Evolutionary conservation across 37 sponge, comb jelly and placozoan genomes (phyloP).

Genomic region (Hexactinellida sp.): DNA sequence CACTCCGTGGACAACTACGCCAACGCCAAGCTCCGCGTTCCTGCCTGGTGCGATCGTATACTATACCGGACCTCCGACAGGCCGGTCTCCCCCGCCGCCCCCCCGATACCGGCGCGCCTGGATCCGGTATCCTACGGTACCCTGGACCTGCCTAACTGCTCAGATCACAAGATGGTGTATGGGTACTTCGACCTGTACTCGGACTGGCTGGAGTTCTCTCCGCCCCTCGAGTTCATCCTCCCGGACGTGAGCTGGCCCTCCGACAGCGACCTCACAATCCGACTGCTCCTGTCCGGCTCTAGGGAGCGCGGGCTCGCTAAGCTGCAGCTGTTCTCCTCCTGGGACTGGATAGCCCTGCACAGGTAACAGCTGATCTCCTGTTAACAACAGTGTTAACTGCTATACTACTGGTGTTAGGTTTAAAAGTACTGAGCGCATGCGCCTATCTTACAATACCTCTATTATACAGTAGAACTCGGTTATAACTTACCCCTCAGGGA

Average conservation of each 20-base stretch:
- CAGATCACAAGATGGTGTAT: neutral
- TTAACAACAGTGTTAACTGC: no score
- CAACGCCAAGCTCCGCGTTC: neutral
- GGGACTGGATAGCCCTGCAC: conserved; percentile 8
- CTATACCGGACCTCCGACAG: neutral
- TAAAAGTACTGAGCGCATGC: no score
- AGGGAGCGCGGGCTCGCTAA: neutral
- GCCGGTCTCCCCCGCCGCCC: neutral
- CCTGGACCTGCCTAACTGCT: neutral
- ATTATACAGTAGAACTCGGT: no score
- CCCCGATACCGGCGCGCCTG: neutral
- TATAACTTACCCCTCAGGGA: no score
- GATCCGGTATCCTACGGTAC: neutral
- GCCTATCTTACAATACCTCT: no score
- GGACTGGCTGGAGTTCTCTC: neutral
- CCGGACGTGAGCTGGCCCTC: neutral
- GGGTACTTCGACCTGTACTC: neutral
- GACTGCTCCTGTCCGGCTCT: neutral
- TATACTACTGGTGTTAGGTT: no score
- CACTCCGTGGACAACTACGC: neutral
- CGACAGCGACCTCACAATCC: neutral
- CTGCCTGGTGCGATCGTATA: neutral
- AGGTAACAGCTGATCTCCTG: no score
- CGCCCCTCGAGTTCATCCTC: neutral
- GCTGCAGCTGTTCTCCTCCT: neutral